These are phyloP conservation scores for Cavia aperea DNA, from an alignment of 2,113 vertebrate genomes.

Conservation along the genomic window DNA sequence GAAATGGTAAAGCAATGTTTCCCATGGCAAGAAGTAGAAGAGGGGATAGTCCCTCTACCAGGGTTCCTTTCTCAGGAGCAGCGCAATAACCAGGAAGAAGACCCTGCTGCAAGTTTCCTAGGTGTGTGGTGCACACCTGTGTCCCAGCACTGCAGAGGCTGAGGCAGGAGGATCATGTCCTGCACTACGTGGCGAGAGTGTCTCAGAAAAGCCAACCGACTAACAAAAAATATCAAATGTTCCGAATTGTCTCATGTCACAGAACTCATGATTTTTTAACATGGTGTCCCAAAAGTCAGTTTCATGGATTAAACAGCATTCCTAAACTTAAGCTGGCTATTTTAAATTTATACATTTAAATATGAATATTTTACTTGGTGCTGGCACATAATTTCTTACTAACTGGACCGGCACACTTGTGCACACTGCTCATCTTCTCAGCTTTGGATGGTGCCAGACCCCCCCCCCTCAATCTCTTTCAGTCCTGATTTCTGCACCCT, in stretches of 20 bases:
- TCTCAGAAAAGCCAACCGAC: neutral
- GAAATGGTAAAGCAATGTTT: neutral
- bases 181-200: neutral
- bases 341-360: neutral
- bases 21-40: neutral
- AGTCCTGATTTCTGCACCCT: neutral
- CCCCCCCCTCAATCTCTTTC: neutral
- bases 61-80: no score
- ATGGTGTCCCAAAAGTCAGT: neutral
- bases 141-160: neutral
- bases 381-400: neutral
- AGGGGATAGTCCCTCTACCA: neutral
- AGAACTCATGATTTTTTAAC: neutral
- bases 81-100: neutral
- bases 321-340: neutral
- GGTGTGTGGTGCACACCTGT: neutral
- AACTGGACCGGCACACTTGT: neutral
- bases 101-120: neutral
- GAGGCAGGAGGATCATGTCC: neutral
- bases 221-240: neutral
- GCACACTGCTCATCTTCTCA: neutral
- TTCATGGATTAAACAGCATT: neutral
- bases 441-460: neutral
- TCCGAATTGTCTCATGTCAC: neutral
- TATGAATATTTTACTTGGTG: neutral